Percentiles rank a stretch among this genome's conserved stretches.
These are phyloP conservation scores for Parnassius mnemosyne DNA, from an alignment of 2,888 invertebrate species.

Conservation along the genomic window DNA sequence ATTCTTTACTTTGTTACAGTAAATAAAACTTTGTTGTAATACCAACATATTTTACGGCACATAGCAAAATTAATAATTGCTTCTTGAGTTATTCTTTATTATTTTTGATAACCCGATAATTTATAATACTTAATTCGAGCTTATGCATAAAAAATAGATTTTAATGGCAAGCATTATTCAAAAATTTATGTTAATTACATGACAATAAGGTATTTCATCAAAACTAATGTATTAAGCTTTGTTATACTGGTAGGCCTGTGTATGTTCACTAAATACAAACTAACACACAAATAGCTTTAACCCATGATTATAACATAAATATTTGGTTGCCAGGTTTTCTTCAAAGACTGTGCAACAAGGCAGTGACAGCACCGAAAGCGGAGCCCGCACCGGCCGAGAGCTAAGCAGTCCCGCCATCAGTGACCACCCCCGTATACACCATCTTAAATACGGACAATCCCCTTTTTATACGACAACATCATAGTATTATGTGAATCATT, in stretches of 20 bases:
- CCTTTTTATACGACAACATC: slow-evolving; percentile 71
- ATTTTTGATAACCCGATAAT: no score
- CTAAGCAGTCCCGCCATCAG: slow-evolving; percentile 35
- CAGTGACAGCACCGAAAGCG: slow-evolving; percentile 47
- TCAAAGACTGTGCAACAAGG: slow-evolving; percentile 88
- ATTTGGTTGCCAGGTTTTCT: slow-evolving; percentile 86
- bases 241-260: background rate
- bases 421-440: slow-evolving; percentile 54
- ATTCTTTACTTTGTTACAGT: background rate
- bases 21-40: no score
- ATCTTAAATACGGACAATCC: slow-evolving; percentile 70
- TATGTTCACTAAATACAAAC: background rate
- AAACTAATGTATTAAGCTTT: background rate
- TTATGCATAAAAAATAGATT: no score
- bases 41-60: slow-evolving; percentile 1
- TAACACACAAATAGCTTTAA: background rate
- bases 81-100: background rate
- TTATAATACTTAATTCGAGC: no score
- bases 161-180: no score
- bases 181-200: no score
- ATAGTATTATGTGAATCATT: slow-evolving; percentile 39
- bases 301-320: background rate
- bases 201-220: background rate
- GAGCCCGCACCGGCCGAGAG: slow-evolving; percentile 54
- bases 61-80: slow-evolving; percentile 5